Evolutionary conservation across 35 echinoderm and acorn worm species (phyloP).

Genomic region (Holothuria glaberrima): DNA sequence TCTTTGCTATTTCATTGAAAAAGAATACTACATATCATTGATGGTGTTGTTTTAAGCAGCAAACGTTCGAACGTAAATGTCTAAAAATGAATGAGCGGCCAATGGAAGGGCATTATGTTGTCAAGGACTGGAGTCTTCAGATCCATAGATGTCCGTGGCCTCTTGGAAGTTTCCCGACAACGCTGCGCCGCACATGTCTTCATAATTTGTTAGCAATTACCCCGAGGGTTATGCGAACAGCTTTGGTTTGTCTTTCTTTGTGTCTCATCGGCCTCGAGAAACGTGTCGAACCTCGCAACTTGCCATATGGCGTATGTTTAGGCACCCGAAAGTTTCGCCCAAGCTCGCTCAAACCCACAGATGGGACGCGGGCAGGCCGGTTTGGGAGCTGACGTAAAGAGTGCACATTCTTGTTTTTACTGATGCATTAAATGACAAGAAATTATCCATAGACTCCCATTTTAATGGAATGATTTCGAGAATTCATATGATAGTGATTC

Average conservation of each 20-base stretch:
- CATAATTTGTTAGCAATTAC: slow-evolving; percentile 69
- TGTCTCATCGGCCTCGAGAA: slow-evolving; percentile 48
- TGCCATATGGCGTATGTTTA: slow-evolving; percentile 71
- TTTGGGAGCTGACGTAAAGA: neutral
- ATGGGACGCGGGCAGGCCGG: slow-evolving; percentile 52
- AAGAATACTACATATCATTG: slow-evolving; percentile 21
- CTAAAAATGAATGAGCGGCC: slow-evolving; percentile 39
- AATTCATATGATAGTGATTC: slow-evolving; percentile 54
- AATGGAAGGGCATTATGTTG: slow-evolving; percentile 34
- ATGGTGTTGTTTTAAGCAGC: slow-evolving; percentile 53
- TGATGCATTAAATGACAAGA: slow-evolving; percentile 65
- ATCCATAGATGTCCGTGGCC: slow-evolving; percentile 16
- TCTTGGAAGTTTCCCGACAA: slow-evolving; percentile 22
- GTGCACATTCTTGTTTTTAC: slow-evolving; percentile 23
- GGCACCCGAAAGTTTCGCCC: slow-evolving; percentile 56
- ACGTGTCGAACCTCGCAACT: slow-evolving; percentile 55
- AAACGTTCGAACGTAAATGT: slow-evolving; percentile 46
- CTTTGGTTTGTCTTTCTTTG: slow-evolving; percentile 58
- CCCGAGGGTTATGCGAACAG: slow-evolving; percentile 55
- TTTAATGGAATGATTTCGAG: slow-evolving; percentile 57
- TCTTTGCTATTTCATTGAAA: slow-evolving; percentile 16
- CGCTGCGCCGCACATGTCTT: slow-evolving; percentile 43
- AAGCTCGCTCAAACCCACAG: slow-evolving; percentile 37
- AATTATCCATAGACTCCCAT: slow-evolving; percentile 57
- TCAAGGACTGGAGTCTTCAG: slow-evolving; percentile 20